These are phyloP conservation scores for Rynchops niger DNA, from an alignment of 2,113 vertebrate species.

Conservation along the genomic window DNA sequence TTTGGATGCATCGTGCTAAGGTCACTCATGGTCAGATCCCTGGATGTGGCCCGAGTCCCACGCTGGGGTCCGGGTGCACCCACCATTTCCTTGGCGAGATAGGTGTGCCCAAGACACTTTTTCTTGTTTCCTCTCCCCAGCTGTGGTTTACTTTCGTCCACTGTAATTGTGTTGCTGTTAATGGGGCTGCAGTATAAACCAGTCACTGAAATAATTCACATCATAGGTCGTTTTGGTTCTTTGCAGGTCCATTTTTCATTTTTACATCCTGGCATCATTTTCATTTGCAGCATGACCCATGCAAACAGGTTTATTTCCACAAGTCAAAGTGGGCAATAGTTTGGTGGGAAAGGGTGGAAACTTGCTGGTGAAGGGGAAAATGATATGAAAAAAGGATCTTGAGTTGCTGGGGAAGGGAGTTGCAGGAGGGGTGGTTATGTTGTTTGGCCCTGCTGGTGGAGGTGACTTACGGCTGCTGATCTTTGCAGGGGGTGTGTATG, in stretches of 20 bases:
- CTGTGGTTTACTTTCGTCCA: not conserved
- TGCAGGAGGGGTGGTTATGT: not conserved
- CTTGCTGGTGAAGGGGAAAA: not conserved
- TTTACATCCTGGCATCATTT: not conserved
- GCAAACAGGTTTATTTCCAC: not conserved
- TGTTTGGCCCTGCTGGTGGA: not conserved
- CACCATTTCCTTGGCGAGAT: not conserved
- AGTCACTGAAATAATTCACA: not conserved
- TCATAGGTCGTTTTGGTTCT: not conserved
- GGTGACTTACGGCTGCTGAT: not conserved
- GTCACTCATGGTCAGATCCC: not conserved
- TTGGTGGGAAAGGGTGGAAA: not conserved
- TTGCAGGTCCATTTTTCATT: not conserved
- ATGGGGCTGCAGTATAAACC: not conserved
- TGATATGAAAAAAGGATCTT: not conserved
- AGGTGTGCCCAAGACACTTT: not conserved
- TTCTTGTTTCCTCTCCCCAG: not conserved
- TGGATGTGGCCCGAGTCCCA: not conserved
- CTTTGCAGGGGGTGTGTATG: not conserved
- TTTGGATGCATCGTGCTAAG: not conserved
- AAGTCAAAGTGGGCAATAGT: not conserved
- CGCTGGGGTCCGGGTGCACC: rapidly evolving
- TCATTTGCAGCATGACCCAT: not conserved
- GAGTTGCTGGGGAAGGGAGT: not conserved
- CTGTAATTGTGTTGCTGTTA: not conserved